Conservation (phyloP, 2,113 vertebrate genomes). For the Marmota monax region DNA sequence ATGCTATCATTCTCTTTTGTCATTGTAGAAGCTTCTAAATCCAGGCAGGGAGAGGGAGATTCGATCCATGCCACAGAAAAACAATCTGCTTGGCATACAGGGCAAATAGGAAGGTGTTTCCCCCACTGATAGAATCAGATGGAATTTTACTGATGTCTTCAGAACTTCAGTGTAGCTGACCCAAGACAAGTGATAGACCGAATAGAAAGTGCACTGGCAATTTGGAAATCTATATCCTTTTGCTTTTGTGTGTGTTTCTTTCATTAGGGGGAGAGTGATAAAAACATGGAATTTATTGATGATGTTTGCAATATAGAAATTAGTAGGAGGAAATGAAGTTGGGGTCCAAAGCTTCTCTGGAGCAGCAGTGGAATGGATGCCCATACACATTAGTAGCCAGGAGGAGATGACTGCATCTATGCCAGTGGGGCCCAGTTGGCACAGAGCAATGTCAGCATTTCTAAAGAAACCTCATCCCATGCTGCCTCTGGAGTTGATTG, state of each 20-base stretch:
- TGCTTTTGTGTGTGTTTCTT: background rate
- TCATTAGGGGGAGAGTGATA: background rate
- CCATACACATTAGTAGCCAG: rapidly evolving
- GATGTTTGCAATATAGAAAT: background rate
- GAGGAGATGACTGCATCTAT: background rate
- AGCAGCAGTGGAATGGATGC: background rate
- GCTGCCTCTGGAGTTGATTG: background rate
- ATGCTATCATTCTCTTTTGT: background rate
- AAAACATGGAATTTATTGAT: background rate
- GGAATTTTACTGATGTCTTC: background rate
- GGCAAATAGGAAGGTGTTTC: background rate
- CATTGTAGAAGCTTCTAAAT: background rate
- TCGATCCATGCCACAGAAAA: background rate
- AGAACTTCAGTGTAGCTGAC: background rate
- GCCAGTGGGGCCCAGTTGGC: background rate
- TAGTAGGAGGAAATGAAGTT: background rate
- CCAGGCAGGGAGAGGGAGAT: background rate
- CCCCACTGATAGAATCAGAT: background rate
- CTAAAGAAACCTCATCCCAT: background rate
- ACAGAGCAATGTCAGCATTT: background rate
- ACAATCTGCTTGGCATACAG: background rate
- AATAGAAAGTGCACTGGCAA: background rate
- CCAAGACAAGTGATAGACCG: background rate
- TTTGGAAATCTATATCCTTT: background rate
- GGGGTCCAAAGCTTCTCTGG: background rate